These are phyloP conservation scores for Gallirallus australis DNA, from an alignment of 2,797 vertebrate genomes.

Conservation along the genomic window DNA sequence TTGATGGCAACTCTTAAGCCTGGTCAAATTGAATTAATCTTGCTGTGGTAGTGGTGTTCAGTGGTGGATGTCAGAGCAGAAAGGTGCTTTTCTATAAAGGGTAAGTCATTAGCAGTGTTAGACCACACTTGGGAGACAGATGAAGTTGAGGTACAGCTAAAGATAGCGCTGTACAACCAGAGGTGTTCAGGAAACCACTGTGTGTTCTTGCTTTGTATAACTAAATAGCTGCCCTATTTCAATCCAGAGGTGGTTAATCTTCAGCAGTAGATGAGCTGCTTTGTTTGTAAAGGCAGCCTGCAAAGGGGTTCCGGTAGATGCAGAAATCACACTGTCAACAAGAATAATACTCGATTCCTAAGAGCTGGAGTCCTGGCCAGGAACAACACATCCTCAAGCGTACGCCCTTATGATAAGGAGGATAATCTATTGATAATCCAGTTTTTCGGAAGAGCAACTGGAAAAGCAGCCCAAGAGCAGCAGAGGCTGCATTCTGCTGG, in stretches of 20 bases:
- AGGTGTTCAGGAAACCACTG: constrained; percentile 1
- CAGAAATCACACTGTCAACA: background rate
- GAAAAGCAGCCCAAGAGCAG: background rate
- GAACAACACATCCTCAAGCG: background rate
- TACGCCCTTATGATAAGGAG: background rate
- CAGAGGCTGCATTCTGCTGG: constrained; percentile 5
- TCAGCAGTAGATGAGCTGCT: constrained; percentile 2
- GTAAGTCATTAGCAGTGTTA: background rate
- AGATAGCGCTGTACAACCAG: background rate
- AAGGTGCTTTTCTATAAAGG: background rate
- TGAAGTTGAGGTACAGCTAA: background rate
- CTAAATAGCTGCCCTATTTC: background rate
- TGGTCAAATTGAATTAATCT: background rate
- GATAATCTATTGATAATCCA: constrained; percentile 8
- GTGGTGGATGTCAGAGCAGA: background rate
- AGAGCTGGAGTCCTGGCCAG: background rate
- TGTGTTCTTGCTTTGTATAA: background rate
- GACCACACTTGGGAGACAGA: background rate
- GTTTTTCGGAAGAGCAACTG: background rate
- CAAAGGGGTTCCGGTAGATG: background rate
- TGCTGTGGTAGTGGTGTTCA: background rate
- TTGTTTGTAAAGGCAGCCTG: constrained; percentile 1
- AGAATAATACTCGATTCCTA: constrained; percentile 12
- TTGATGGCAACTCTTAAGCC: background rate
- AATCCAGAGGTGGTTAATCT: background rate